Percentiles rank a stretch among this genome's conserved stretches.
Conservation (phyloP, 1,140 invertebrate species). For the Papilio helenus region DNA sequence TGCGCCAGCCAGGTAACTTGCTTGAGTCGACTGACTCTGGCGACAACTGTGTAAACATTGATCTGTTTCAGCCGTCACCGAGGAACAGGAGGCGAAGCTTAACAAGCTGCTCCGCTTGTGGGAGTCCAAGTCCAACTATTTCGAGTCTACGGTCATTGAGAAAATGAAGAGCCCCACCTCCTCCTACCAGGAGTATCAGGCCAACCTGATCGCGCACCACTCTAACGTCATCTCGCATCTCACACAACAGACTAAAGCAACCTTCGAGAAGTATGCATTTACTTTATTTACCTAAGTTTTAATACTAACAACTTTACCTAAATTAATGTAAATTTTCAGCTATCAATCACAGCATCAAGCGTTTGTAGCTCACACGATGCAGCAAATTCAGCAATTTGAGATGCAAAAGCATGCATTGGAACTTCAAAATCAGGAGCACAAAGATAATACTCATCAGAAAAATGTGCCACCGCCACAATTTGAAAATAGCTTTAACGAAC, state of each 20-base stretch:
- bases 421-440: slow-evolving; percentile 83
- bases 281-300: slow-evolving; percentile 14
- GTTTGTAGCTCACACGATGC: slow-evolving; percentile 94
- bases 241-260: slow-evolving; percentile 88
- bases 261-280: slow-evolving; percentile 87
- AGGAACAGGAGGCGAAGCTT: slow-evolving; percentile 94
- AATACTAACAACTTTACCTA: slow-evolving; percentile 26
- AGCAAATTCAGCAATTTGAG: slow-evolving; percentile 93
- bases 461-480: slow-evolving; percentile 60
- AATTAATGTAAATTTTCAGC: slow-evolving; percentile 68
- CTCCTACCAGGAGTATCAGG: slow-evolving; percentile 93
- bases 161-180: slow-evolving; percentile 90
- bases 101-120: slow-evolving; percentile 96
- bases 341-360: slow-evolving; percentile 97
- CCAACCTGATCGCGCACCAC: slow-evolving; percentile 90
- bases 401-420: slow-evolving; percentile 91
- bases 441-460: slow-evolving; percentile 62
- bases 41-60: slow-evolving; percentile 72
- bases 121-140: slow-evolving; percentile 98
- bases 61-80: slow-evolving; percentile 87
- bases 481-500: slow-evolving; percentile 67
- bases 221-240: slow-evolving; percentile 89
- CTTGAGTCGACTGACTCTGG: slow-evolving; percentile 65
- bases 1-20: slow-evolving; percentile 76
- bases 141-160: slow-evolving; percentile 92